A percentile compares a stretch with the other conserved stretches of the same genome.
Conservation (phyloP, 2,113 vertebrate species). For the Rhea americana region DNA sequence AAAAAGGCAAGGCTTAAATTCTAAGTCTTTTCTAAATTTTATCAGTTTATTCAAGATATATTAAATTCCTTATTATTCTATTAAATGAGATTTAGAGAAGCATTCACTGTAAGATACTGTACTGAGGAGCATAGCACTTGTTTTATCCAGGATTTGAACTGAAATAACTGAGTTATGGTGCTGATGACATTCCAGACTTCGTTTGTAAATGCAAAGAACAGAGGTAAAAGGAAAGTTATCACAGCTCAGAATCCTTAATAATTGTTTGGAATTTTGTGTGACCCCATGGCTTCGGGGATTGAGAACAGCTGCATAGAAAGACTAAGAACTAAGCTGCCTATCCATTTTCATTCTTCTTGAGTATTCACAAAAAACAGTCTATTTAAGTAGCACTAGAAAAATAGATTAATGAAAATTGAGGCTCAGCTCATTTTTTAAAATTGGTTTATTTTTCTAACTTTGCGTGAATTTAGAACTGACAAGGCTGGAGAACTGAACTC, state of each 20-base stretch:
- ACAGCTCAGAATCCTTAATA: neutral
- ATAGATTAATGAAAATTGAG: neutral
- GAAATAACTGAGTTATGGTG: neutral
- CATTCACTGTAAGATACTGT: neutral
- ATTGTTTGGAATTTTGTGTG: neutral
- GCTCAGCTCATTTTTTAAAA: slow-evolving; percentile 13
- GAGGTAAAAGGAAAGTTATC: neutral
- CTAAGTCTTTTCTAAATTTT: neutral
- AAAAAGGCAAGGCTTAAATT: neutral
- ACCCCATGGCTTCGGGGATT: neutral
- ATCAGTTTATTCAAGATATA: neutral
- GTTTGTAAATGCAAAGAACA: neutral
- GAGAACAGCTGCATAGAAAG: neutral
- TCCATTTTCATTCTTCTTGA: neutral
- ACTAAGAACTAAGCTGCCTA: neutral
- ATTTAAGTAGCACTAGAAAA: neutral
- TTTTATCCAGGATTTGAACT: neutral
- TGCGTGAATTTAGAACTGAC: neutral
- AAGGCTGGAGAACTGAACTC: neutral
- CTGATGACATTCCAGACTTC: neutral
- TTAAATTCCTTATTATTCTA: neutral
- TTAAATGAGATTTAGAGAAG: neutral
- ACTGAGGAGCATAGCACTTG: neutral
- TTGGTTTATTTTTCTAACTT: neutral
- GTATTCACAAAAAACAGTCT: slow-evolving; percentile 1